These are phyloP conservation scores for Emydocephalus ijimae DNA, from an alignment of 2,113 vertebrate species.

Conservation along the genomic window DNA sequence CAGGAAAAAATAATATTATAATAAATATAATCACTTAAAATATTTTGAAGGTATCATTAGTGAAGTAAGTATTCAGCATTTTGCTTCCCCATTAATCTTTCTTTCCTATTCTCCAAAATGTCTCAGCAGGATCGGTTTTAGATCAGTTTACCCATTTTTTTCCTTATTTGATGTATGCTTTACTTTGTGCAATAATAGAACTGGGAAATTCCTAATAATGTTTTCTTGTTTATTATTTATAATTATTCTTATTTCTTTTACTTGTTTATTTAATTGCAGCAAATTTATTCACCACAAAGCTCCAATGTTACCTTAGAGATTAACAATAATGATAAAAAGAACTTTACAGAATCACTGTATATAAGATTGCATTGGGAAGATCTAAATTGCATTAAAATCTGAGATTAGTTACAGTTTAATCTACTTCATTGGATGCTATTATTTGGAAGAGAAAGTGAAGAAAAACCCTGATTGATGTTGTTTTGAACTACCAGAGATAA, in stretches of 20 bases:
- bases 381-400: not conserved
- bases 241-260: not conserved
- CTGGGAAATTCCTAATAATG: not conserved
- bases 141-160: not conserved
- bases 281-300: not conserved
- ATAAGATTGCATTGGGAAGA: not conserved
- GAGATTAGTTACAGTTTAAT: not conserved
- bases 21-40: not conserved
- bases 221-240: not conserved
- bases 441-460: not conserved
- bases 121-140: not conserved
- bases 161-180: not conserved
- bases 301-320: not conserved
- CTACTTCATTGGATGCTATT: not conserved
- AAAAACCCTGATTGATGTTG: not conserved
- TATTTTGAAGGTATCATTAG: not conserved
- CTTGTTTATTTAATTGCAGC: not conserved
- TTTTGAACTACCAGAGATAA: not conserved
- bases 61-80: not conserved
- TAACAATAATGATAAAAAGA: not conserved
- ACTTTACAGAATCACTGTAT: not conserved
- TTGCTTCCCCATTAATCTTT: not conserved
- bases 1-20: not conserved
- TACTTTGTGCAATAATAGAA: not conserved
- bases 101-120: not conserved